Conservation (phyloP, 2,888 invertebrate species). For the Epistrophe eligans region DNA sequence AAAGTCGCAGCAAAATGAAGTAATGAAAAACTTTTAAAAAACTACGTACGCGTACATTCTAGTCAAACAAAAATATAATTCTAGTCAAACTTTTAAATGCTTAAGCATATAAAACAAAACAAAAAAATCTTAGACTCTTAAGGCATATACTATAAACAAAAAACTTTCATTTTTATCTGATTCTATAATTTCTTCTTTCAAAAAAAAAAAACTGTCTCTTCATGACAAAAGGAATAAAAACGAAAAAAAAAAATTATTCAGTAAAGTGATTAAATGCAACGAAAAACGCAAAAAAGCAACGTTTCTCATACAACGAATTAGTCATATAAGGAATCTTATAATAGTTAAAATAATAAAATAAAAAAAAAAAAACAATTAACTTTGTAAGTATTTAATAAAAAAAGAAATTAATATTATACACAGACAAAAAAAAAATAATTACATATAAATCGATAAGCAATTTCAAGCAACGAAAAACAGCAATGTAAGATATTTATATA, state of each 20-base stretch:
- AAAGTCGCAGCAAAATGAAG: constrained; percentile 39
- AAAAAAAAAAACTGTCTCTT: constrained; percentile 74
- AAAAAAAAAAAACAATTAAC: constrained; percentile 33
- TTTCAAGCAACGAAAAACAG: constrained; percentile 67
- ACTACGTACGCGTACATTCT: constrained; percentile 33
- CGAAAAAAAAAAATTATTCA: constrained; percentile 78
- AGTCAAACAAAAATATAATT: constrained; percentile 57
- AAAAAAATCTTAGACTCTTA: constrained; percentile 68
- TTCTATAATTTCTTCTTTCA: constrained; percentile 77
- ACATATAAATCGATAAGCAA: constrained; percentile 63
- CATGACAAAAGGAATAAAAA: constrained; percentile 54
- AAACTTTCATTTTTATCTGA: constrained; percentile 60
- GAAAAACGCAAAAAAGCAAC: constrained; percentile 82
- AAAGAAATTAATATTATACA: constrained; percentile 43
- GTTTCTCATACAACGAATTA: constrained; percentile 85
- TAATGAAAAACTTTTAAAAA: constrained; percentile 32
- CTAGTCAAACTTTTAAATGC: constrained; percentile 75
- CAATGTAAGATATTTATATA: constrained; percentile 62
- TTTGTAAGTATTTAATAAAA: constrained; percentile 54
- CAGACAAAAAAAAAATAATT: constrained; percentile 6
- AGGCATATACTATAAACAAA: constrained; percentile 45
- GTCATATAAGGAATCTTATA: constrained; percentile 80
- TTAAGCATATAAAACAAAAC: constrained; percentile 61
- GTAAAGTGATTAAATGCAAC: constrained; percentile 81
- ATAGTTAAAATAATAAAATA: constrained; percentile 54